These are phyloP conservation scores for Macropis europaea DNA, from an alignment of 2,888 invertebrate genomes.

Conservation along the genomic window DNA sequence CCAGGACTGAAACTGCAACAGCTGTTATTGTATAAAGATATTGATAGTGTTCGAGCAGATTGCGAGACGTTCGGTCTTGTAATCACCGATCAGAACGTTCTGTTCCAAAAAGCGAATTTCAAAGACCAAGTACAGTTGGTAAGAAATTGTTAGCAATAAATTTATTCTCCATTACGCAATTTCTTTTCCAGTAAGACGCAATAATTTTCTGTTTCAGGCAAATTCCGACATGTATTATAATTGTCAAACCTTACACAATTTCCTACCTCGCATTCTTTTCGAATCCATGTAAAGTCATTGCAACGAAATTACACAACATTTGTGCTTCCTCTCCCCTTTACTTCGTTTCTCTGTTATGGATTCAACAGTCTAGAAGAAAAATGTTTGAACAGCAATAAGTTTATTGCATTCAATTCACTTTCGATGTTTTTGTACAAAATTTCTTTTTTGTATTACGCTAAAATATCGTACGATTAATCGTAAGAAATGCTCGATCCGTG, in stretches of 20 bases:
- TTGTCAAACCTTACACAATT: slow-evolving; percentile 45
- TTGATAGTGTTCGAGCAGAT: slow-evolving; percentile 77
- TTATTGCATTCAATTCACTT: too few species aligned
- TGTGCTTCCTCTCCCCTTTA: neutral
- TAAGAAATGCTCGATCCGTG: too few species aligned
- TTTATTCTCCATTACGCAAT: neutral
- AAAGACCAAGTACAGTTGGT: slow-evolving; percentile 79
- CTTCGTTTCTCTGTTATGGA: neutral
- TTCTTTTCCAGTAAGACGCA: neutral
- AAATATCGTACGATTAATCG: too few species aligned
- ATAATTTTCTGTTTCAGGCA: slow-evolving; percentile 57
- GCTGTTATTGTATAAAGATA: slow-evolving; percentile 80
- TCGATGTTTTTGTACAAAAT: neutral
- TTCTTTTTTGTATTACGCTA: neutral
- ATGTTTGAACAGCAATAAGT: neutral
- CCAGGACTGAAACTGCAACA: slow-evolving; percentile 80
- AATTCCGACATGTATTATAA: slow-evolving; percentile 66
- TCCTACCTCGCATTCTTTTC: slow-evolving; percentile 66
- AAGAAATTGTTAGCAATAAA: slow-evolving; percentile 47
- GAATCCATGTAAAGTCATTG: slow-evolving; percentile 1
- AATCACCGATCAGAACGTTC: slow-evolving; percentile 72
- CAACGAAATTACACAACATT: slow-evolving; percentile 4
- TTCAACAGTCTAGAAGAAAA: neutral
- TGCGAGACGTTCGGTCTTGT: slow-evolving; percentile 81
- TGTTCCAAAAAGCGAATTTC: slow-evolving; percentile 80